A percentile compares a stretch with the other conserved stretches of the same genome.
These are phyloP conservation scores for Druceiella hillmani DNA, from an alignment of 2,888 invertebrate genomes.

Conservation along the genomic window DNA sequence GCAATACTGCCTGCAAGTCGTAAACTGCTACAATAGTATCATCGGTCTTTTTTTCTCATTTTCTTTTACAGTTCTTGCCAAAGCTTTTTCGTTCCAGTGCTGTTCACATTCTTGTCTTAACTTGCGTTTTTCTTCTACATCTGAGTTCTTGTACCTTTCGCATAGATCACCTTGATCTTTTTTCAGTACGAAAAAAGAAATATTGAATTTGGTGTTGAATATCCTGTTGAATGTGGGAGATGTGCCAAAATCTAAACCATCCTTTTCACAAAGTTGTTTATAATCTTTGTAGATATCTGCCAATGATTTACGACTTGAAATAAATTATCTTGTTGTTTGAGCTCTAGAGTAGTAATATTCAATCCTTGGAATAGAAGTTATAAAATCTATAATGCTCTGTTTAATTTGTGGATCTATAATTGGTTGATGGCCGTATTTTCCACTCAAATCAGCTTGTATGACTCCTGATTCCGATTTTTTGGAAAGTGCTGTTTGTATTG, in stretches of 20 bases:
- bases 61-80: conserved; percentile 14
- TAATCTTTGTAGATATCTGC: too few species aligned
- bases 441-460: conserved; percentile 4
- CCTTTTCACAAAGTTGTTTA: conserved; percentile 14
- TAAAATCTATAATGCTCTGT: conserved; percentile 8
- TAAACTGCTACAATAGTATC: conserved; percentile 19
- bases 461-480: conserved; percentile 6
- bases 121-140: conserved; percentile 16
- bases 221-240: conserved; percentile 22
- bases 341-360: conserved; percentile 19
- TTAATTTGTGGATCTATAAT: conserved; percentile 8
- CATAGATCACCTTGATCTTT: conserved; percentile 25
- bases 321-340: too few species aligned
- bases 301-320: too few species aligned
- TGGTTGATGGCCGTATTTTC: conserved; percentile 4
- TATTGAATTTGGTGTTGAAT: conserved; percentile 24
- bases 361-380: conserved; percentile 16
- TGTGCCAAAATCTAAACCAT: conserved; percentile 14
- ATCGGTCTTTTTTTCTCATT: conserved; percentile 13
- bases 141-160: conserved; percentile 12
- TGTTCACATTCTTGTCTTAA: conserved; percentile 6
- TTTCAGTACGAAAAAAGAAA: conserved; percentile 23
- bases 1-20: conserved; percentile 23
- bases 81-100: conserved; percentile 10
- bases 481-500: conserved; percentile 6